Evolutionary conservation across 2,113 vertebrate genomes (phyloP).

Genomic region (Stegastes partitus): DNA sequence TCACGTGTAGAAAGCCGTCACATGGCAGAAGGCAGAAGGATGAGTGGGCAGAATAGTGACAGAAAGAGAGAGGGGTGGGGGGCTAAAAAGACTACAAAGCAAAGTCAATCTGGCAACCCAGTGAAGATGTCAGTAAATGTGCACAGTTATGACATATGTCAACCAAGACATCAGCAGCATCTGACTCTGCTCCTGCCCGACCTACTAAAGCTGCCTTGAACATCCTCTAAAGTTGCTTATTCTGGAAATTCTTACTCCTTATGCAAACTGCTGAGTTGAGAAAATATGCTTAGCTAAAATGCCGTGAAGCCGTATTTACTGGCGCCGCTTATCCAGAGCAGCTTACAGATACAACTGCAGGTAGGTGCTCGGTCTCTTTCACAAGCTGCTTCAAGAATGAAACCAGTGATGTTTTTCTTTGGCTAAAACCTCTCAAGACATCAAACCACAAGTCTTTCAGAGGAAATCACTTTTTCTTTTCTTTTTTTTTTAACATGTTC

Average conservation of each 20-base stretch:
- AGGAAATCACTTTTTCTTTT: not conserved
- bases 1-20: conserved; percentile 58
- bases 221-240: conserved; percentile 50
- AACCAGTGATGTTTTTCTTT: conserved; percentile 18
- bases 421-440: conserved; percentile 15
- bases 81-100: not conserved
- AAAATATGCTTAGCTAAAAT: conserved; percentile 33
- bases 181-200: conserved; percentile 33
- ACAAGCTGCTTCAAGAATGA: conserved; percentile 5
- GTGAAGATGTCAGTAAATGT: conserved; percentile 34
- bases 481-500: too few species aligned
- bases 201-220: conserved; percentile 22
- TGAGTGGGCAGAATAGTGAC: conserved; percentile 52
- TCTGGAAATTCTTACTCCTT: conserved; percentile 25
- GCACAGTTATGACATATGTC: conserved; percentile 40
- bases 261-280: conserved; percentile 51
- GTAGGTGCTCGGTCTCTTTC: conserved; percentile 26
- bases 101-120: not conserved
- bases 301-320: conserved; percentile 31
- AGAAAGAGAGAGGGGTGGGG: conserved; percentile 1
- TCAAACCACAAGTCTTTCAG: not conserved
- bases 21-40: conserved; percentile 48
- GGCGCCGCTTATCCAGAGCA: conserved; percentile 19
- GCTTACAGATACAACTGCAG: conserved; percentile 28
- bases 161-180: conserved; percentile 31